Evolutionary conservation across 64 coral and sea anemone species (phyloP).

Genomic region (Montipora capricornis): DNA sequence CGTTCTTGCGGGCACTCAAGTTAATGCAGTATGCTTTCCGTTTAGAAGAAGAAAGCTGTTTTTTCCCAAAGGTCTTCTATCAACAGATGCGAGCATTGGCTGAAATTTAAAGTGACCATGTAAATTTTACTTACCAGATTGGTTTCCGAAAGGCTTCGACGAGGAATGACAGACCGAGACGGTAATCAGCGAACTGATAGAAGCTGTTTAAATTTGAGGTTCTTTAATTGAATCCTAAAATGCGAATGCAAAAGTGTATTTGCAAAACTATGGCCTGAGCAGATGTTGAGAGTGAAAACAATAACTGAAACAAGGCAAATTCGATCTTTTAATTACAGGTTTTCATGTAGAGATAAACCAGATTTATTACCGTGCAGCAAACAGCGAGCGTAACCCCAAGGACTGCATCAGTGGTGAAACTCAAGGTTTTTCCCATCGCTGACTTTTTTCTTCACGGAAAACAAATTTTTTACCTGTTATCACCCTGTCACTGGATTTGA

Average conservation of each 20-base stretch:
- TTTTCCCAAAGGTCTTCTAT: not conserved
- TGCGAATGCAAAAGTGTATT: not conserved
- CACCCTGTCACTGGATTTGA: not conserved
- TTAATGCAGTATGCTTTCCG: conserved; percentile 49
- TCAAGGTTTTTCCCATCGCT: not conserved
- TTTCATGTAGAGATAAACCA: not conserved
- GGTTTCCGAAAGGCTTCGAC: not conserved
- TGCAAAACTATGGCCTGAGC: not conserved
- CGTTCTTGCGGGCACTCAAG: not conserved
- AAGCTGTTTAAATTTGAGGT: not conserved
- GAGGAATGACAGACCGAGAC: not conserved
- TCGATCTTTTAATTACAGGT: not conserved
- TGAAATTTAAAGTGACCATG: conserved; percentile 1
- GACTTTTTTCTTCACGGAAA: not conserved
- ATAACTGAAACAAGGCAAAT: conserved; percentile 30
- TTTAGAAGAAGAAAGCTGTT: conserved; percentile 18
- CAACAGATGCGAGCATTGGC: conserved; percentile 25
- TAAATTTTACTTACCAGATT: conserved; percentile 15
- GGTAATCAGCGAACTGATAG: not conserved
- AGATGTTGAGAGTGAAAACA: not conserved
- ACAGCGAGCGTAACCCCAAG: too few relatives aligned
- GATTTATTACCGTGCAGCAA: not conserved
- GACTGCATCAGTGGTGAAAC: too few relatives aligned
- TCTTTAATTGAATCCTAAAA: not conserved
- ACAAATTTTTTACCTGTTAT: not conserved